phyloP scores from a whole-genome alignment of 2,797 vertebrate genomes.

The Aphelocoma californica region DNA sequence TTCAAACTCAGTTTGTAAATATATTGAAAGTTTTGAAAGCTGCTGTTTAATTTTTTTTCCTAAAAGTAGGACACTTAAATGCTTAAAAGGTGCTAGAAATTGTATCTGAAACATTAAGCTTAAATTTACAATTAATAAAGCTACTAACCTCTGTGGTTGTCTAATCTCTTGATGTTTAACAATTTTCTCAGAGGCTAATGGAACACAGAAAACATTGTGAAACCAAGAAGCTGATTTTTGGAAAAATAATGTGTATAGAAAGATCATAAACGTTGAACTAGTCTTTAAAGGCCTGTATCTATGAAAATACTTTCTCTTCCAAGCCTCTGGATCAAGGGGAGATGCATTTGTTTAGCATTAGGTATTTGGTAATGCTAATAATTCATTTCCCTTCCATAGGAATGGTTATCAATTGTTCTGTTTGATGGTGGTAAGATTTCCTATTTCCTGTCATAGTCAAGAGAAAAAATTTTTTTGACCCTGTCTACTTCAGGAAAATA shows the following conservation, averaged over 20 bases:
- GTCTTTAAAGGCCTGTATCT: background rate
- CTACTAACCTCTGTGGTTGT: background rate
- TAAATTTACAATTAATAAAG: background rate
- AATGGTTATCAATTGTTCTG: background rate
- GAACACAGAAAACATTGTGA: background rate
- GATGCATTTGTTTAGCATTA: background rate
- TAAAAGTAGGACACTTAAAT: background rate
- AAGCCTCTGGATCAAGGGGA: background rate
- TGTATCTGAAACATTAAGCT: background rate
- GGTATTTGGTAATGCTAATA: background rate
- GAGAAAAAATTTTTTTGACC: background rate
- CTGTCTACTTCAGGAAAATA: background rate
- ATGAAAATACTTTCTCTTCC: background rate
- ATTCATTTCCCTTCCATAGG: background rate
- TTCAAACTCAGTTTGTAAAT: background rate
- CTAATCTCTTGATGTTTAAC: background rate
- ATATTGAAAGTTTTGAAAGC: background rate
- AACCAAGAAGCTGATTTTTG: background rate
- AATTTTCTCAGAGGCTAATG: background rate
- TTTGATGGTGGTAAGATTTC: background rate
- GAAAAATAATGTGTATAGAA: background rate
- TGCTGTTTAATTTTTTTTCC: background rate
- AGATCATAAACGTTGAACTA: background rate
- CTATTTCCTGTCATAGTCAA: background rate
- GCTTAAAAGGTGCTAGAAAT: background rate